Base-by-base conservation (phyloP, 2,888 invertebrate genomes). In the Globia sparganii region DNA sequence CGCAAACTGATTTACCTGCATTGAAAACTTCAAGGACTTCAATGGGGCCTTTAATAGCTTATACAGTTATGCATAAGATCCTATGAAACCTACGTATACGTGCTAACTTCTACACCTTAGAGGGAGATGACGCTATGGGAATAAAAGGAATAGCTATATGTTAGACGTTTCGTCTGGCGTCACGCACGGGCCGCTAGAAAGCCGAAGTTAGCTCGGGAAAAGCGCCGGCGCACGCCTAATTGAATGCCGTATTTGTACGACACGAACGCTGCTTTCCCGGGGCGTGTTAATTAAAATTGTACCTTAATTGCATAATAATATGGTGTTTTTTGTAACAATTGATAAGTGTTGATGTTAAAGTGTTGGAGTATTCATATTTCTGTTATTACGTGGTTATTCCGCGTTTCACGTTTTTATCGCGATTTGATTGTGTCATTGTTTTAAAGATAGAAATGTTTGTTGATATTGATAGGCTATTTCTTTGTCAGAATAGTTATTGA, bases 171-270 rank as follows among this genome's bases (percentile, higher is more conserved):
- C 84, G 72, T 77, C 71, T 70, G 21, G 43, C 85, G 90, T 90
- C 90, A 90, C 89, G 90, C 88, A 88, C 83, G 87, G 81, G 58
- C 77, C 84, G 75, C 86, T 88, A 90, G 89, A 90, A 90, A 86
- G 86, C 85, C 81, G 81, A 86, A 87, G 83, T 80, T 74, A 78
- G 79, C 81, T 81, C 84, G 88, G 87, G 90, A 90, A 90, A 91
- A 89, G 88, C 88, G 88, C 84, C 73, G 72, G 89, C 85, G 86
- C 87, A 85, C 87, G 80, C 82, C 78, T 85, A 83, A 85, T 87
- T 84, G 84, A 86, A 88, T 88, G 74, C 80, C 68, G 76, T 82
- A 84, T 83, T 87, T 83, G 81, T 82, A 81, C 68, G 80, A 87
- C 87, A 87, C 86, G 88, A 89, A 87, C 86, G 65, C 58, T 83